These are phyloP conservation scores for Dendrolimus punctatus DNA, from an alignment of 1,140 invertebrate species.

Conservation along the genomic window DNA sequence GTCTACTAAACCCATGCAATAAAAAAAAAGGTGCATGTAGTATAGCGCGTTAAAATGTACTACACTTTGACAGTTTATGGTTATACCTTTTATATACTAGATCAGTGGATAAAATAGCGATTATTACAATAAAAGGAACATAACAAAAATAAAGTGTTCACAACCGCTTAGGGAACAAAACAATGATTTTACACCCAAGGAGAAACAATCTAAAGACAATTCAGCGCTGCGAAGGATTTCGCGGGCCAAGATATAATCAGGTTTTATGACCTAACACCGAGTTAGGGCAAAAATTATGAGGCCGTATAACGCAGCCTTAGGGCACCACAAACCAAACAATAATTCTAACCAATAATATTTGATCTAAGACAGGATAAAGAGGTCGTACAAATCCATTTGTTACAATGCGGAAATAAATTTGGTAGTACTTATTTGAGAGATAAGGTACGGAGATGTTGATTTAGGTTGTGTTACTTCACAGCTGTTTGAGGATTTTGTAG, in stretches of 20 bases:
- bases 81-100: neutral
- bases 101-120: neutral
- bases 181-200: constrained; percentile 28
- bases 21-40: too few relatives aligned
- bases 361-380: constrained; percentile 45
- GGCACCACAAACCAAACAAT: constrained; percentile 53
- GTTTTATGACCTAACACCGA: constrained; percentile 67
- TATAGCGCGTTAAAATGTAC: too few relatives aligned
- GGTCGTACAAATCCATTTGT: constrained; percentile 45
- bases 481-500: neutral
- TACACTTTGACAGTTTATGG: constrained; percentile 3
- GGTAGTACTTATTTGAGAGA: constrained; percentile 8
- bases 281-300: constrained; percentile 67
- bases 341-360: constrained; percentile 62
- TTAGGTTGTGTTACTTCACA: neutral
- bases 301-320: constrained; percentile 39
- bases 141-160: constrained; percentile 11
- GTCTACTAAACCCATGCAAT: too few relatives aligned
- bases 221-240: constrained; percentile 52
- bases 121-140: neutral
- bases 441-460: constrained; percentile 6
- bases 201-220: constrained; percentile 52
- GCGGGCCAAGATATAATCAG: constrained; percentile 62
- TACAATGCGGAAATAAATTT: constrained; percentile 15
- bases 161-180: constrained; percentile 33